phyloP scores from a whole-genome alignment of 2,113 vertebrate species.

The Chamaea fasciata region DNA sequence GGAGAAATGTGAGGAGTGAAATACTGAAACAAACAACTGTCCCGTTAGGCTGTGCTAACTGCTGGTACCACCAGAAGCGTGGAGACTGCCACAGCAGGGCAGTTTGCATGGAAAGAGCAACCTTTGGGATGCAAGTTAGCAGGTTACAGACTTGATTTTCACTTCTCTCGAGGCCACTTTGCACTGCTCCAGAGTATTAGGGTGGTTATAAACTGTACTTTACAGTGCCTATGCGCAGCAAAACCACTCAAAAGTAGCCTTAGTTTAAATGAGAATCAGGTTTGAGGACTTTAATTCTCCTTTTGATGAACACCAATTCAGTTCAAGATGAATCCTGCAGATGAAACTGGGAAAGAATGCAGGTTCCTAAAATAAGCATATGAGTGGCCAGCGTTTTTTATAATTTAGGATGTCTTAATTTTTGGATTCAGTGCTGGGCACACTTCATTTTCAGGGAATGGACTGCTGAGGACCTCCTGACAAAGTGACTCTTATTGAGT shows the following conservation, averaged over 20 bases:
- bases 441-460: conserved; percentile 17
- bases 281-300: background rate
- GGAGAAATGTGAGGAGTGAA: background rate
- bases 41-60: background rate
- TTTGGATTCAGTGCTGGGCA: conserved; percentile 8
- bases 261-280: background rate
- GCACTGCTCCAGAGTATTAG: background rate
- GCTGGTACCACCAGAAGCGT: background rate
- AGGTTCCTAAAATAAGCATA: conserved; percentile 15
- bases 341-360: conserved; percentile 2
- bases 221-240: background rate
- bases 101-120: background rate
- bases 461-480: conserved; percentile 26
- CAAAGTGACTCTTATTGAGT: conserved; percentile 13
- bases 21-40: background rate
- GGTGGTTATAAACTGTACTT: background rate
- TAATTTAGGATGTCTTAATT: conserved; percentile 28
- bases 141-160: background rate
- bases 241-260: background rate
- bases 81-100: background rate
- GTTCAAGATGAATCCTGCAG: background rate
- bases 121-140: background rate
- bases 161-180: background rate
- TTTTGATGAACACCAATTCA: background rate
- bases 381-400: background rate